Evolutionary conservation across 2,888 invertebrate species (phyloP).

Genomic region (Drosophila acutilabella): DNA sequence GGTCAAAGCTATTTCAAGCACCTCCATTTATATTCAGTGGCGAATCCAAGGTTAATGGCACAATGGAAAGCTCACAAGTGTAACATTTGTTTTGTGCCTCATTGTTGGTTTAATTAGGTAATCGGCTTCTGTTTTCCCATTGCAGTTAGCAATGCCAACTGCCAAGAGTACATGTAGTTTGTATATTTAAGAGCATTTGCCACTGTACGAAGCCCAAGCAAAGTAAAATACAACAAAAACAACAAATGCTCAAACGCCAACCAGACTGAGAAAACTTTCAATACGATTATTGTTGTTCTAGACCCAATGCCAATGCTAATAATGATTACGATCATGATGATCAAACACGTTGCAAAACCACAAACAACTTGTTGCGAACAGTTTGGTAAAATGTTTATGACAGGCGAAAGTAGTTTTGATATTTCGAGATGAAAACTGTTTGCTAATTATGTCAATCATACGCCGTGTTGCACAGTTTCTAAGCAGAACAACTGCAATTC

Average conservation of each 20-base stretch:
- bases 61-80: slow-evolving; percentile 49
- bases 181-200: slow-evolving; percentile 8
- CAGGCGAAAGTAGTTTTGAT: neutral
- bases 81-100: slow-evolving; percentile 29
- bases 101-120: slow-evolving; percentile 61
- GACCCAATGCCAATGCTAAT: neutral
- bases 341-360: slow-evolving; percentile 2
- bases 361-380: slow-evolving; percentile 10
- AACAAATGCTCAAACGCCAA: slow-evolving; percentile 58
- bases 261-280: slow-evolving; percentile 33
- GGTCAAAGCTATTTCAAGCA: neutral
- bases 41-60: slow-evolving; percentile 23
- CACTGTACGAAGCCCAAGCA: slow-evolving; percentile 2
- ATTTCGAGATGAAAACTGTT: slow-evolving; percentile 28
- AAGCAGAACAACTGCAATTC: neutral
- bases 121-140: slow-evolving; percentile 43
- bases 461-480: slow-evolving; percentile 61
- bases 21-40: slow-evolving; percentile 6
- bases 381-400: neutral
- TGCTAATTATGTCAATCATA: slow-evolving; percentile 69
- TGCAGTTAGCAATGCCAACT: slow-evolving; percentile 36
- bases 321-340: slow-evolving; percentile 16
- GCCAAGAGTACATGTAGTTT: neutral
- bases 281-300: slow-evolving; percentile 17
- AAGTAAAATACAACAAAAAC: too few species aligned